These are phyloP conservation scores for Amblyjoppa proteus DNA, from an alignment of 2,888 invertebrate species.

Conservation along the genomic window DNA sequence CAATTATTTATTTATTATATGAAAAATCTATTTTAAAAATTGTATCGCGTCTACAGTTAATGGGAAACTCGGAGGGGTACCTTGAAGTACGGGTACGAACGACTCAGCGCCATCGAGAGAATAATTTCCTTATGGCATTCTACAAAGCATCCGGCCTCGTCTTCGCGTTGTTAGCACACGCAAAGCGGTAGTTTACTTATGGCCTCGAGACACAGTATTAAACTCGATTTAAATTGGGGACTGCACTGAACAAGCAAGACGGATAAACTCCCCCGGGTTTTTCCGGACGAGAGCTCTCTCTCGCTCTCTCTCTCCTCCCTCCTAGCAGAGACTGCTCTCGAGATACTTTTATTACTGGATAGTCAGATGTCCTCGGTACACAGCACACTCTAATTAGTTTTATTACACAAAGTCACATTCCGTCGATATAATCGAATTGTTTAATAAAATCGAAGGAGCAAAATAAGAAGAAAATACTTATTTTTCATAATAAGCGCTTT, in stretches of 20 bases:
- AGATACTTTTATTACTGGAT: neutral
- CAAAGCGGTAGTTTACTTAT: constrained; percentile 32
- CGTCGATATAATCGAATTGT: neutral
- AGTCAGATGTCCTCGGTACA: neutral
- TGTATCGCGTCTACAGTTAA: neutral
- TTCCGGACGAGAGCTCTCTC: neutral
- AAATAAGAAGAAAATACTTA: neutral
- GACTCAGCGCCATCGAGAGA: constrained; percentile 29
- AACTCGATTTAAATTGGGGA: constrained; percentile 38
- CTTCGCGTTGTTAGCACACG: constrained; percentile 40
- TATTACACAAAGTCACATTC: neutral
- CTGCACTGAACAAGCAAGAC: constrained; percentile 28
- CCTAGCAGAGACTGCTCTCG: neutral
- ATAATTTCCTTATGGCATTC: constrained; percentile 30
- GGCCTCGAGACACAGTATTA: constrained; percentile 30
- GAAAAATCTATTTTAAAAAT: neutral
- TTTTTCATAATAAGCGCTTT: neutral
- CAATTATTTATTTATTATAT: no score
- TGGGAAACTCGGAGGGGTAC: neutral
- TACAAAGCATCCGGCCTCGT: constrained; percentile 35
- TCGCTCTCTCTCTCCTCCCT: neutral
- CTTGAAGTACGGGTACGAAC: constrained; percentile 5
- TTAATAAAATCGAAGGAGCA: neutral
- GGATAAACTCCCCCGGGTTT: constrained; percentile 20
- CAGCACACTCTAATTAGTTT: neutral